Evolutionary conservation across 2,888 invertebrate species (phyloP), one percentile per base, ranked within the genome.

Genomic region (Coecobrya sp.): DNA sequence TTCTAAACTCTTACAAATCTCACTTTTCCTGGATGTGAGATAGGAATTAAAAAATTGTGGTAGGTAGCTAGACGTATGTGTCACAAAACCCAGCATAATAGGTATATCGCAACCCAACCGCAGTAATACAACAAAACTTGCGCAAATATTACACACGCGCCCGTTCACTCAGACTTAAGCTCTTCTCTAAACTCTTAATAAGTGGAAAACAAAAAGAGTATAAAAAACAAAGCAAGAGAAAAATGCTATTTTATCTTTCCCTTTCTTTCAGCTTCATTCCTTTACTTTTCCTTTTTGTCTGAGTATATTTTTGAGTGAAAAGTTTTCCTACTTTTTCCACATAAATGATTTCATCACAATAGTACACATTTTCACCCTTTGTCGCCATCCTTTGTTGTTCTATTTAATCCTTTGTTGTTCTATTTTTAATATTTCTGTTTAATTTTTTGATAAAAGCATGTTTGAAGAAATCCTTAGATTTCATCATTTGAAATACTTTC

Each of bases 311-410:
- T 84, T 81, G 70, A 85, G 85, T 73, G 85, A 27, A 85, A 90
- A 84, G 68, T 84, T 89, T 84, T 89, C 27, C 68, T 62, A 36
- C 52, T 30, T 62, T 62, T 68, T 84, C n/a, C 55, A 62, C 90
- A 76, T 30, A 76, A 76, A 59, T 85, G 85, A 76, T 90, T 85
- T 85, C 85, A 85, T 65, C 82, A 89, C 70, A 30, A 55, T 55
- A 16, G 36, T 5, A 22, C 36, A 36, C n/a, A 36, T 25, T 68
- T 68, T 36, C 36, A 70, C n/a, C 36, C 70, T 70, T 70, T 70
- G 45, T 76, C 13, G 5, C 76, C 7, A 76, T 76, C 13, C 45
- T 7, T 42, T 73, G 36, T 73, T 73, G 19, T 73, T 73, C 2
- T 65, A 62, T 55, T n/a, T 10, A 49, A n/a, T n/a, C 4, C 16